Percentiles rank a stretch among this genome's conserved stretches.
These are phyloP conservation scores for Typhlichthys eigenmanni DNA, from an alignment of 2,797 vertebrate species.

Conservation along the genomic window DNA sequence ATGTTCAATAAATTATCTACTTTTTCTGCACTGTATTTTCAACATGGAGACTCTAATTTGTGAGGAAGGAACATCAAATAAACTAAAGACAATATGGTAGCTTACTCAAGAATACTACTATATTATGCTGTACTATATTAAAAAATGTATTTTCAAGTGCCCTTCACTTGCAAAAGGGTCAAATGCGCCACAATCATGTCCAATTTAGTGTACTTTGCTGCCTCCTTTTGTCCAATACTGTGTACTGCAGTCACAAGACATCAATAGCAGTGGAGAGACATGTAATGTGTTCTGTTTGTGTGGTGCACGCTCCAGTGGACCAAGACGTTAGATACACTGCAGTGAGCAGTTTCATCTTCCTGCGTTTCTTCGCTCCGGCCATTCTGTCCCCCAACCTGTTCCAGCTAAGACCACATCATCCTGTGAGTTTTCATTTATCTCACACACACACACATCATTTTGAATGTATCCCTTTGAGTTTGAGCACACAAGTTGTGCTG, in stretches of 20 bases:
- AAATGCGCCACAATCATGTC: too few relatives aligned
- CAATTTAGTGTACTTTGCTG: conserved; percentile 25
- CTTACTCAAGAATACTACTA: too few relatives aligned
- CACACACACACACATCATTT: neutral
- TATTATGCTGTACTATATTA: too few relatives aligned
- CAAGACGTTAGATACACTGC: conserved; percentile 95
- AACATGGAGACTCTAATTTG: too few relatives aligned
- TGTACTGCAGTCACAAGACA: conserved; percentile 24
- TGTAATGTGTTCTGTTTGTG: conserved; percentile 3
- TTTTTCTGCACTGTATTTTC: too few relatives aligned
- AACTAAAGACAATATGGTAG: too few relatives aligned
- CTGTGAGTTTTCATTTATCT: conserved; percentile 77
- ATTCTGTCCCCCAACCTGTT: conserved; percentile 98
- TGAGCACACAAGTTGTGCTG: neutral
- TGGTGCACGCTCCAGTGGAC: conserved; percentile 78
- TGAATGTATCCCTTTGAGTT: neutral
- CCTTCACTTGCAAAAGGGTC: too few relatives aligned
- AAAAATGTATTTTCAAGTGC: too few relatives aligned
- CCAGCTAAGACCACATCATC: conserved; percentile 93
- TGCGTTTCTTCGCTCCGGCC: conserved; percentile 97
- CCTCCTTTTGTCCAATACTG: conserved; percentile 57
- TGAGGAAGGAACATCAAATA: too few relatives aligned
- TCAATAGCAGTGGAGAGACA: neutral
- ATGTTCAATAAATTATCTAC: too few relatives aligned
- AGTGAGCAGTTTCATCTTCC: conserved; percentile 98